These are phyloP conservation scores for Chrysocyon brachyurus DNA, from an alignment of 2,797 vertebrate genomes.

Conservation along the genomic window DNA sequence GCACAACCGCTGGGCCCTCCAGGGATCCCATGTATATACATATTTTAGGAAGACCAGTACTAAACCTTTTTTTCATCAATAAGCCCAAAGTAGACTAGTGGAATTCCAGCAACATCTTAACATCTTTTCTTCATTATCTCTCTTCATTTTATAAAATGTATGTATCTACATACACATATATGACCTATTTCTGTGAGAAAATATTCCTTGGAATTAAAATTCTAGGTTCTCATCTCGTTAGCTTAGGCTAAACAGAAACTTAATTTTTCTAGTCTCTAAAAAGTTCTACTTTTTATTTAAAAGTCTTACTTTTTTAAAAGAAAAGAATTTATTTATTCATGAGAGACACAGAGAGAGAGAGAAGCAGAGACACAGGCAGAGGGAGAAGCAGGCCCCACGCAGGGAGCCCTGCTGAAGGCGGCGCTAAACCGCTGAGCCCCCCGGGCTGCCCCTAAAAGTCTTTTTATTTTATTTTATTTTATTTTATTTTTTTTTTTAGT, in stretches of 20 bases:
- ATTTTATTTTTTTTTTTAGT: too few relatives aligned
- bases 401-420: too few relatives aligned
- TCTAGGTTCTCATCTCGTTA: constrained; percentile 21
- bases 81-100: not conserved
- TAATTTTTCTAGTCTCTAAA: not conserved
- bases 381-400: too few relatives aligned
- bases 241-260: constrained; percentile 23
- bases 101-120: constrained; percentile 23
- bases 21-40: not conserved
- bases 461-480: too few relatives aligned
- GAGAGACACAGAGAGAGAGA: too few relatives aligned
- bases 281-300: too few relatives aligned
- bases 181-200: constrained; percentile 44
- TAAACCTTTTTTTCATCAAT: not conserved
- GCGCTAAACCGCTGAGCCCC: too few relatives aligned
- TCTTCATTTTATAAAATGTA: not conserved
- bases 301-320: too few relatives aligned
- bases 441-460: too few relatives aligned
- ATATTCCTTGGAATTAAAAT: constrained; percentile 36
- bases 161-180: not conserved
- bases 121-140: not conserved
- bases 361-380: too few relatives aligned
- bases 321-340: too few relatives aligned
- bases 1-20: too few relatives aligned
- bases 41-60: constrained; percentile 14